Conservation (phyloP, 2,797 vertebrate species). For the Acanthornis magna region DNA sequence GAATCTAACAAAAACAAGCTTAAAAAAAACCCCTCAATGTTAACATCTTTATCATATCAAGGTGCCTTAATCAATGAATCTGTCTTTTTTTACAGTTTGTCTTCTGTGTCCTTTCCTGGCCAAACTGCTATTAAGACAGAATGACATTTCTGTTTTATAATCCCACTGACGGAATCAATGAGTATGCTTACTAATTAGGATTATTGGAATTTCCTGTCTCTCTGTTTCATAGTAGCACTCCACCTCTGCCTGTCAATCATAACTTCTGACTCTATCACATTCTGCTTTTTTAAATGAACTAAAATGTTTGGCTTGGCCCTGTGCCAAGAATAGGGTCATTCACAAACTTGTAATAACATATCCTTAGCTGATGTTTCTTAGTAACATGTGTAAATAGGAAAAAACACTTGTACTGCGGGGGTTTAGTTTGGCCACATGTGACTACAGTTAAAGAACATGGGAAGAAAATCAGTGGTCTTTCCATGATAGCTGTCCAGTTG, state of each 20-base stretch:
- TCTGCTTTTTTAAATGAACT: slow-evolving; percentile 70
- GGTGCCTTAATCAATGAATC: neutral
- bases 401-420: slow-evolving; percentile 70
- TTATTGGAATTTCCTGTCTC: slow-evolving; percentile 23
- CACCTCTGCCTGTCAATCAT: slow-evolving; percentile 67
- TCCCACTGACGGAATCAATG: slow-evolving; percentile 30
- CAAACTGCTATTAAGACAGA: neutral
- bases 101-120: neutral
- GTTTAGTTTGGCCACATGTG: slow-evolving; percentile 66
- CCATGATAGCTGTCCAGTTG: slow-evolving; percentile 5
- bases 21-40: neutral
- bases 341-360: slow-evolving; percentile 72
- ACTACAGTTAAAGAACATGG: slow-evolving; percentile 54
- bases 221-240: slow-evolving; percentile 52
- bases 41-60: neutral
- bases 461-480: slow-evolving; percentile 57
- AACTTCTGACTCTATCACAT: slow-evolving; percentile 66
- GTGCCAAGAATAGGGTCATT: slow-evolving; percentile 72
- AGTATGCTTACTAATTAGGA: slow-evolving; percentile 35
- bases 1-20: neutral
- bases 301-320: slow-evolving; percentile 69
- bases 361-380: slow-evolving; percentile 73
- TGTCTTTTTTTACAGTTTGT: neutral
- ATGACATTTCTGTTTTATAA: neutral
- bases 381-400: slow-evolving; percentile 78